These are phyloP conservation scores for Octopus sinensis DNA, from an alignment of 1,140 invertebrate genomes.

Conservation along the genomic window DNA sequence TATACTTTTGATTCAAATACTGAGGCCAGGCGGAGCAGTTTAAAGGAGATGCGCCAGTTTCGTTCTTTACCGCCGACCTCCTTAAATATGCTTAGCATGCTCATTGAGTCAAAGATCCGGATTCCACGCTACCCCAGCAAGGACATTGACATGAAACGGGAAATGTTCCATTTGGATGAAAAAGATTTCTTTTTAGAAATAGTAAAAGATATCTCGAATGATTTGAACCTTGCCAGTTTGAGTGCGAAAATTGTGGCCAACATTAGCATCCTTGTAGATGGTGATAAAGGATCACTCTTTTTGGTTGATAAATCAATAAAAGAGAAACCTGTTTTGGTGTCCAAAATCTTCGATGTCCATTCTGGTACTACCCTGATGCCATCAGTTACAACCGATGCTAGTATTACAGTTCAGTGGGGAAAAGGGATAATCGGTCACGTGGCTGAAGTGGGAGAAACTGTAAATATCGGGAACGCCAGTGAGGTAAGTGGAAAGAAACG, in stretches of 20 bases:
- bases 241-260: slow-evolving; percentile 97
- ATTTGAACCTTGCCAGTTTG: slow-evolving; percentile 83
- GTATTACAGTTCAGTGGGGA: slow-evolving; percentile 64
- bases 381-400: slow-evolving; percentile 53
- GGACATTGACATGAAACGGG: slow-evolving; percentile 45
- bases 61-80: slow-evolving; percentile 46
- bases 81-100: slow-evolving; percentile 42
- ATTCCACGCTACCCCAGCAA: slow-evolving; percentile 48
- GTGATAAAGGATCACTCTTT: slow-evolving; percentile 88
- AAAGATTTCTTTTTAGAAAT: slow-evolving; percentile 92
- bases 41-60: slow-evolving; percentile 48
- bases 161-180: slow-evolving; percentile 72
- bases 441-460: slow-evolving; percentile 83
- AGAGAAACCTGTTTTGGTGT: slow-evolving; percentile 69
- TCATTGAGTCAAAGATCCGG: slow-evolving; percentile 46
- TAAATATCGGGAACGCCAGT: slow-evolving; percentile 92
- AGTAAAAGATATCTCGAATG: slow-evolving; percentile 95
- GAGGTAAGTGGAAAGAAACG: slow-evolving; percentile 65
- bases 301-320: slow-evolving; percentile 70
- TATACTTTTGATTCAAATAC: slow-evolving; percentile 25
- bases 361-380: slow-evolving; percentile 71
- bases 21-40: slow-evolving; percentile 37
- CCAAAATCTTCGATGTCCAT: slow-evolving; percentile 88
- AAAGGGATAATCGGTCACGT: slow-evolving; percentile 89
- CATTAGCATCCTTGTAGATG: slow-evolving; percentile 83